A percentile compares a stretch with the other conserved stretches of the same genome.
These are phyloP conservation scores for Apoderus coryli DNA, from an alignment of 2,888 invertebrate genomes.

Conservation along the genomic window DNA sequence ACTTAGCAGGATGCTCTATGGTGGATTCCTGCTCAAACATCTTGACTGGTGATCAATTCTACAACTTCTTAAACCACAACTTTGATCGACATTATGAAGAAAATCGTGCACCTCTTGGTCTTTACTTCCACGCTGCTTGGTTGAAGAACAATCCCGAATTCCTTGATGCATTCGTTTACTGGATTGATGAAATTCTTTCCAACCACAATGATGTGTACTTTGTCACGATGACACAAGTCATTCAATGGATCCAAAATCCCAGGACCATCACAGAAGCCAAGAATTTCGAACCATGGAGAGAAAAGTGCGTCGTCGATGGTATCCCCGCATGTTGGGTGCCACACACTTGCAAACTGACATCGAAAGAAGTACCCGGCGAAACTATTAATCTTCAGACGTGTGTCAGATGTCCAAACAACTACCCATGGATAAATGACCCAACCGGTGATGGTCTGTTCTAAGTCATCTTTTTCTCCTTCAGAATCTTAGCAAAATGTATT, in stretches of 20 bases:
- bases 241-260: conserved; percentile 92
- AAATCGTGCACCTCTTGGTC: conserved; percentile 75
- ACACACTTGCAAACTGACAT: conserved; percentile 79
- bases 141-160: conserved; percentile 85
- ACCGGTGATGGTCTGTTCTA: conserved; percentile 83
- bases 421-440: conserved; percentile 90
- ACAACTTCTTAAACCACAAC: conserved; percentile 86
- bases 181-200: conserved; percentile 78
- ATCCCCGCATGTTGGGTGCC: conserved; percentile 75
- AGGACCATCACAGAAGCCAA: conserved; percentile 70
- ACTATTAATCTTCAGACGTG: conserved; percentile 89
- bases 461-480: conserved; percentile 33
- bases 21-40: conserved; percentile 91
- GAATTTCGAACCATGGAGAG: conserved; percentile 90
- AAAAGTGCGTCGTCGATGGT: conserved; percentile 82
- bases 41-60: conserved; percentile 82
- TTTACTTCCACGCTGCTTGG: conserved; percentile 92
- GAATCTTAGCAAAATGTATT: no score
- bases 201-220: conserved; percentile 87
- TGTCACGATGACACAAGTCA: conserved; percentile 91
- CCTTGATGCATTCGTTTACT: conserved; percentile 81
- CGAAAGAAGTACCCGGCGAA: conserved; percentile 87
- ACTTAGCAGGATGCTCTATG: conserved; percentile 84
- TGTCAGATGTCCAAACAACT: conserved; percentile 84
- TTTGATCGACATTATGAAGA: conserved; percentile 85